Conservation (phyloP, 2,113 vertebrate genomes). For the Cottus gobio region DNA sequence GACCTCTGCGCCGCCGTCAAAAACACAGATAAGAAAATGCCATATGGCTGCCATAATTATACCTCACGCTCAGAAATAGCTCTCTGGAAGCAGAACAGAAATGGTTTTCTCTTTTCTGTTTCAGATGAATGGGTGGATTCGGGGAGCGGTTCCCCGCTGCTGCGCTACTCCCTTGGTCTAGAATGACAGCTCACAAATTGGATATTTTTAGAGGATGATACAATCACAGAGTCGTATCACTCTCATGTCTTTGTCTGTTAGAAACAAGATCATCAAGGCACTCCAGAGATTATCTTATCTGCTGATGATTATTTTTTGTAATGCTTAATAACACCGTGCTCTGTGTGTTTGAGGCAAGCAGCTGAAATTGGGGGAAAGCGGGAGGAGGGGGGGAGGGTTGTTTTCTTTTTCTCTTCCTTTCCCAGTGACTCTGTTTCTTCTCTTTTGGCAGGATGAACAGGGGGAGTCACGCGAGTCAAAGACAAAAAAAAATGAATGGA, state of each 20-base stretch:
- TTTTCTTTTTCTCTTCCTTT: neutral
- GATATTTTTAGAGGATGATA: conserved; percentile 61
- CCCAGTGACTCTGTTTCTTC: conserved; percentile 4
- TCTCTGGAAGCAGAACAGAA: conserved; percentile 51
- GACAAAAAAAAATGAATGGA: conserved; percentile 23
- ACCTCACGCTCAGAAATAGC: conserved; percentile 70
- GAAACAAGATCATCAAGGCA: conserved; percentile 65
- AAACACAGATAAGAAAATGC: conserved; percentile 64
- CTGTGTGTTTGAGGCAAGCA: conserved; percentile 30
- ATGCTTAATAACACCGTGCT: conserved; percentile 35
- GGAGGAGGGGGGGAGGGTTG: too few species aligned
- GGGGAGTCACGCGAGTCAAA: conserved; percentile 22
- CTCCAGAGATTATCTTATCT: conserved; percentile 59
- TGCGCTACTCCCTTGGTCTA: conserved; percentile 10
- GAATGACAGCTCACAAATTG: conserved; percentile 56
- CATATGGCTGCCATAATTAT: conserved; percentile 75
- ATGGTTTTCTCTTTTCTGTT: conserved; percentile 4
- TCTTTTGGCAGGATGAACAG: conserved; percentile 31
- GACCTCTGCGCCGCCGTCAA: conserved; percentile 66
- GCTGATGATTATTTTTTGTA: conserved; percentile 52
- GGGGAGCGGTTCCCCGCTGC: neutral
- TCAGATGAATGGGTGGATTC: conserved; percentile 28
- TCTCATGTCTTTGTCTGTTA: conserved; percentile 49
- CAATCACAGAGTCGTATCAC: conserved; percentile 51
- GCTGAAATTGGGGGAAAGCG: neutral